A percentile compares a stretch with the other conserved stretches of the same genome.
phyloP scores from a whole-genome alignment of 2,113 vertebrate species.

The Castor canadensis region DNA sequence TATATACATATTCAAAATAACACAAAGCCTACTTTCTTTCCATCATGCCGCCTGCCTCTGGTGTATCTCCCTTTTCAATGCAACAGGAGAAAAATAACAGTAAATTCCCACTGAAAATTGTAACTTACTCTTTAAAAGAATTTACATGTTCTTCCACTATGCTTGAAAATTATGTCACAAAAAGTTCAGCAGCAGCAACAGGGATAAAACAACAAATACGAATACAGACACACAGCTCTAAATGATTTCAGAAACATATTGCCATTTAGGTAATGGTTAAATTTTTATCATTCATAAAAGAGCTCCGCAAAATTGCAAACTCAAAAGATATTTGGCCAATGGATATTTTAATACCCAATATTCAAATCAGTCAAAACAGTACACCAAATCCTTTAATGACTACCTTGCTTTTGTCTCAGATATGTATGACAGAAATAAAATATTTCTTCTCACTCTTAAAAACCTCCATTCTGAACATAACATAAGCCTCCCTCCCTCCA shows the following conservation, averaged over 20 bases:
- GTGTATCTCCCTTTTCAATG: not conserved
- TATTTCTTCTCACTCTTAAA: constrained; percentile 24
- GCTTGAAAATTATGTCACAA: not conserved
- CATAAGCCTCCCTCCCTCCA: not conserved
- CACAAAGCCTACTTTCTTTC: not conserved
- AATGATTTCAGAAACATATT: not conserved
- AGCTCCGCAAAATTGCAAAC: not conserved
- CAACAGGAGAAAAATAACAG: not conserved
- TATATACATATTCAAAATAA: not conserved
- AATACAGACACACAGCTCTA: not conserved
- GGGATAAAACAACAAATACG: no score
- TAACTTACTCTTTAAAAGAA: constrained; percentile 20
- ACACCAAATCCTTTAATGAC: not conserved
- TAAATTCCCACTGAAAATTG: not conserved
- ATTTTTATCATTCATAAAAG: constrained; percentile 10
- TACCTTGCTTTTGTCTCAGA: not conserved
- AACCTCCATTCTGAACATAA: constrained; percentile 30
- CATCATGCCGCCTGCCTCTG: not conserved
- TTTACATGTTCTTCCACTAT: not conserved
- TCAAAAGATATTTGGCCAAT: not conserved
- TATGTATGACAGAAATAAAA: not conserved
- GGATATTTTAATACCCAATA: not conserved
- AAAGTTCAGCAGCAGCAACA: not conserved
- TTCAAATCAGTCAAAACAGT: not conserved
- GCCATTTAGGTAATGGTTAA: not conserved